Evolutionary conservation across 2,113 vertebrate species (phyloP).

Genomic region (Crotalus helleri): DNA sequence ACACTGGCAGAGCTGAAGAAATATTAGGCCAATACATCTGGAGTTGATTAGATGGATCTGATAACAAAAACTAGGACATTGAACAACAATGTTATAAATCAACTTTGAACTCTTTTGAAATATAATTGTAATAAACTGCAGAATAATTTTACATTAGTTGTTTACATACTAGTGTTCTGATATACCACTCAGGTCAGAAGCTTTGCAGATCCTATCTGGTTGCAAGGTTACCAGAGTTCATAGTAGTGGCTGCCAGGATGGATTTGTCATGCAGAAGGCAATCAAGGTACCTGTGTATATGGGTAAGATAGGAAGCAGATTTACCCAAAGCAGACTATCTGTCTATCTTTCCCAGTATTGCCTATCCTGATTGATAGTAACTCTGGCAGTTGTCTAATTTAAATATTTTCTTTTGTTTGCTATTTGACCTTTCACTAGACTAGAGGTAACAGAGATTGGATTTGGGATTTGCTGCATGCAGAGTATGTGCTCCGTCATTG

Average conservation of each 20-base stretch:
- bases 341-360: background rate
- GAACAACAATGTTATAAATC: background rate
- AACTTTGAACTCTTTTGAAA: background rate
- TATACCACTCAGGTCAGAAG: conserved; percentile 30
- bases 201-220: conserved; percentile 47
- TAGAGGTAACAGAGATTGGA: background rate
- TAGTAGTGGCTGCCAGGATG: background rate
- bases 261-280: background rate
- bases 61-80: background rate
- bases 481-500: background rate
- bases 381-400: background rate
- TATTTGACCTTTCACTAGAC: background rate
- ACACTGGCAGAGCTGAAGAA: background rate
- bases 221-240: conserved; percentile 54
- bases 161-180: conserved; percentile 58
- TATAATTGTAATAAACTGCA: conserved; percentile 35
- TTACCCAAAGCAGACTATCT: background rate
- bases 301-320: background rate
- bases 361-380: background rate
- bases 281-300: background rate
- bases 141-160: conserved; percentile 41
- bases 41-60: background rate
- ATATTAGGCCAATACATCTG: background rate
- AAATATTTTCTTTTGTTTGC: background rate
- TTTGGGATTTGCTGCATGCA: background rate